phyloP scores from a whole-genome alignment of 2,888 invertebrate genomes.

The Rotaria socialis region DNA sequence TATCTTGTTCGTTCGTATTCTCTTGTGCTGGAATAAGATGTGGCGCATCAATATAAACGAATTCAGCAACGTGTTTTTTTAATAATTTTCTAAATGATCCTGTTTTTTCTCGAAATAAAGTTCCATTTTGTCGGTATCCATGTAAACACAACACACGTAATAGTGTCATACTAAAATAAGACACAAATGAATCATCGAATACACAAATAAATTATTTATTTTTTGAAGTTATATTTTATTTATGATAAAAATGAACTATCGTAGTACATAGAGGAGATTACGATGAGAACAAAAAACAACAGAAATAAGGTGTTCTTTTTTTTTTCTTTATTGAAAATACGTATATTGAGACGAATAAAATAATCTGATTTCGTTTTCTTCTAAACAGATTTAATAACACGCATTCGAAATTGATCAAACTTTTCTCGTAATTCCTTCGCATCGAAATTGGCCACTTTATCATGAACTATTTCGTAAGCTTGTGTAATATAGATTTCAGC shows the following conservation, averaged over 20 bases:
- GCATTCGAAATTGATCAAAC: not conserved
- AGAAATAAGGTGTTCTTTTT: not conserved
- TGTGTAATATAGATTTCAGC: not conserved
- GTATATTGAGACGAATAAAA: not conserved
- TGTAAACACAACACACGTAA: slow-evolving; percentile 41
- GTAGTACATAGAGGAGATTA: not conserved
- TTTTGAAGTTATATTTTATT: not conserved
- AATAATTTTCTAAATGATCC: slow-evolving; percentile 44
- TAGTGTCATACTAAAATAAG: slow-evolving; percentile 14
- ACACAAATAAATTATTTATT: too few species aligned
- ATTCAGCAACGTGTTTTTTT: slow-evolving; percentile 43
- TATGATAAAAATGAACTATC: not conserved
- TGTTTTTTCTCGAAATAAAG: slow-evolving; percentile 41
- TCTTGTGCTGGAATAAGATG: slow-evolving; percentile 33
- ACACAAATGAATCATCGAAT: not conserved
- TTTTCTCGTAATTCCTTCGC: not conserved
- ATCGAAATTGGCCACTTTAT: slow-evolving; percentile 4
- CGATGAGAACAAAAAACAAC: not conserved
- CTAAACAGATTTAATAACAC: not conserved
- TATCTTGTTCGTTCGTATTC: not conserved
- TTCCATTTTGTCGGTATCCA: slow-evolving; percentile 46
- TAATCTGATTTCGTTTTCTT: not conserved
- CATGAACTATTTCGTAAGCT: not conserved
- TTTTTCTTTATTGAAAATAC: not conserved
- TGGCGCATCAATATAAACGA: slow-evolving; percentile 42